phyloP scores from a whole-genome alignment of 2,797 vertebrate genomes.

The Iguana delicatissima region DNA sequence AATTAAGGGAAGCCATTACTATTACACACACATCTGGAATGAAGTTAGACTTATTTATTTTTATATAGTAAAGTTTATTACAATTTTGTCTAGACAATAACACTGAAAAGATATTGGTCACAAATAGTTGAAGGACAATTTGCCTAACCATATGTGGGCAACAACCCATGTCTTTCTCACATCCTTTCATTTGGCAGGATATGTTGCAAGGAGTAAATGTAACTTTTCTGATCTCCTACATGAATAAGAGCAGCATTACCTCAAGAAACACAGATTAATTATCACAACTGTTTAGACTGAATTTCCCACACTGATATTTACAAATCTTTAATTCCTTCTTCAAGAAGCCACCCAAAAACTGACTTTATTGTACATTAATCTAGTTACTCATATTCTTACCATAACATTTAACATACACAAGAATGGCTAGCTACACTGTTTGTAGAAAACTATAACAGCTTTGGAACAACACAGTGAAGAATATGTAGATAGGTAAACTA shows the following conservation, averaged over 20 bases:
- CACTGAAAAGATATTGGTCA: slow-evolving; percentile 65
- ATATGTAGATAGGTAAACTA: not conserved
- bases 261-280: slow-evolving; percentile 45
- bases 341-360: slow-evolving; percentile 45
- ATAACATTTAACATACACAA: not conserved
- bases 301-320: slow-evolving; percentile 36
- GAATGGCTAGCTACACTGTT: not conserved
- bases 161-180: slow-evolving; percentile 59
- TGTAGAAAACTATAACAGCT: not conserved
- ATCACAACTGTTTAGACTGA: slow-evolving; percentile 61
- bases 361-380: slow-evolving; percentile 28
- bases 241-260: slow-evolving; percentile 46
- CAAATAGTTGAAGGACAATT: slow-evolving; percentile 69
- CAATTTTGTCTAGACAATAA: slow-evolving; percentile 81
- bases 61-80: slow-evolving; percentile 77
- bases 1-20: slow-evolving; percentile 74
- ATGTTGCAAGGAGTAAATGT: slow-evolving; percentile 27
- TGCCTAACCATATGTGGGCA: slow-evolving; percentile 67
- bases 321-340: slow-evolving; percentile 28
- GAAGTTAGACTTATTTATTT: slow-evolving; percentile 66
- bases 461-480: not conserved
- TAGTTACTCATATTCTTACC: slow-evolving; percentile 12
- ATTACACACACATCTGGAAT: slow-evolving; percentile 77
- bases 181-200: slow-evolving; percentile 61
- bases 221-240: slow-evolving; percentile 39